Percentiles rank a stretch among this genome's conserved stretches.
Conservation (phyloP, 92 coral and sea anemone genomes). For the Heteractis magnifica region DNA sequence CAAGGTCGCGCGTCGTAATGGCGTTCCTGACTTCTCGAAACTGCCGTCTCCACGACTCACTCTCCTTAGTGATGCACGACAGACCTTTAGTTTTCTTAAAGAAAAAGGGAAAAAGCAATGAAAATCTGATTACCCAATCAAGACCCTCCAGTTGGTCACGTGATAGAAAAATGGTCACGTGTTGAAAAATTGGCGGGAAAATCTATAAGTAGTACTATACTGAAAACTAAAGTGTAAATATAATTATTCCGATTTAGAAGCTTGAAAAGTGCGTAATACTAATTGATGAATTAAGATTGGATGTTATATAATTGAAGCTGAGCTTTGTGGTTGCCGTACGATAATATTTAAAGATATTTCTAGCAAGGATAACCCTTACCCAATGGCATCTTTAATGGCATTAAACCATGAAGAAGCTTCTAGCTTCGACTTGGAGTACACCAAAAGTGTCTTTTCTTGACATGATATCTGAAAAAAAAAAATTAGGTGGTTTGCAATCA, state of each 20-base stretch:
- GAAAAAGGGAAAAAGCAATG: background rate
- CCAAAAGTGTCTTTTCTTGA: slow-evolving; percentile 76
- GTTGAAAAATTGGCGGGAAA: too few relatives aligned
- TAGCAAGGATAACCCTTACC: slow-evolving; percentile 37
- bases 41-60: slow-evolving; percentile 58
- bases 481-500: background rate
- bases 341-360: too few relatives aligned
- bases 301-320: too few relatives aligned
- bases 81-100: slow-evolving; percentile 53
- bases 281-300: too few relatives aligned
- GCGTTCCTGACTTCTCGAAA: slow-evolving; percentile 51
- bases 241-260: too few relatives aligned
- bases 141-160: background rate
- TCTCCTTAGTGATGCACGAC: slow-evolving; percentile 68
- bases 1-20: slow-evolving; percentile 58
- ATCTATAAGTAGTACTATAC: too few relatives aligned
- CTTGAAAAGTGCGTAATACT: too few relatives aligned
- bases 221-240: too few relatives aligned
- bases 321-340: too few relatives aligned
- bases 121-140: background rate
- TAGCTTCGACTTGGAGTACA: slow-evolving; percentile 82
- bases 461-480: slow-evolving; percentile 65
- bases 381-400: slow-evolving; percentile 72
- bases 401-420: slow-evolving; percentile 85
- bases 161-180: too few relatives aligned